Percentiles rank a stretch among this genome's conserved stretches.
Conservation (phyloP, 2,888 invertebrate species). For the Philereme transversata region DNA sequence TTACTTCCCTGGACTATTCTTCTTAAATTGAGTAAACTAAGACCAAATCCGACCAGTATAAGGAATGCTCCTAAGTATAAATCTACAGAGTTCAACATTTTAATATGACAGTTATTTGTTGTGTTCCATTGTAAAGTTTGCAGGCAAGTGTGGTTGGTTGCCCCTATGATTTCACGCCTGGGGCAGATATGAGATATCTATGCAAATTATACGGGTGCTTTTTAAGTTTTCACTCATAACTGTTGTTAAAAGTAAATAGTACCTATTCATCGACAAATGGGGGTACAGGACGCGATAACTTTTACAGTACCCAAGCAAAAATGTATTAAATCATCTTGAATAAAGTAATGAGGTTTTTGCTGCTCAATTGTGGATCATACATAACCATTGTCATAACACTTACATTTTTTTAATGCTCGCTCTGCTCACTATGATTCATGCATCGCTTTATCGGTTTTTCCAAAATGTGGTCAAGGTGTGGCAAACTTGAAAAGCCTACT, state of each 20-base stretch:
- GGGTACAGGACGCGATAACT: too few species aligned
- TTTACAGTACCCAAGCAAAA: too few species aligned
- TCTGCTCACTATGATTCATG: too few species aligned
- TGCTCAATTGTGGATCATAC: too few species aligned
- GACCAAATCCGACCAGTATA: constrained; percentile 62
- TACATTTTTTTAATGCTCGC: too few species aligned
- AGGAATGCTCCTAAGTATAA: constrained; percentile 69
- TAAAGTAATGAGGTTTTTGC: too few species aligned
- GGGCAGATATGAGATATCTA: constrained; percentile 53
- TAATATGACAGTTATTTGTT: constrained; percentile 29
- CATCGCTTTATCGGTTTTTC: too few species aligned
- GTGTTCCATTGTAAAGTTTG: constrained; percentile 29
- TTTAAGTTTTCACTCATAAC: constrained; percentile 38
- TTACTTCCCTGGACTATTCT: constrained; percentile 55
- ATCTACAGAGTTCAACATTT: constrained; percentile 62
- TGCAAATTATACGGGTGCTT: constrained; percentile 74
- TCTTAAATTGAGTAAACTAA: constrained; percentile 67
- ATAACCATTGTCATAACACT: too few species aligned
- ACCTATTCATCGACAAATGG: too few species aligned
- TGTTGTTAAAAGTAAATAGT: constrained; percentile 4
- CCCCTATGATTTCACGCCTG: constrained; percentile 60
- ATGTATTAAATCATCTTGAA: too few species aligned
- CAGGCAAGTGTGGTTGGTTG: constrained; percentile 41
- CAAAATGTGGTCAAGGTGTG: too few species aligned
- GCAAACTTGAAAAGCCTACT: too few species aligned